Conservation (phyloP, 1,140 invertebrate genomes). For the Phthorimaea operculella region DNA sequence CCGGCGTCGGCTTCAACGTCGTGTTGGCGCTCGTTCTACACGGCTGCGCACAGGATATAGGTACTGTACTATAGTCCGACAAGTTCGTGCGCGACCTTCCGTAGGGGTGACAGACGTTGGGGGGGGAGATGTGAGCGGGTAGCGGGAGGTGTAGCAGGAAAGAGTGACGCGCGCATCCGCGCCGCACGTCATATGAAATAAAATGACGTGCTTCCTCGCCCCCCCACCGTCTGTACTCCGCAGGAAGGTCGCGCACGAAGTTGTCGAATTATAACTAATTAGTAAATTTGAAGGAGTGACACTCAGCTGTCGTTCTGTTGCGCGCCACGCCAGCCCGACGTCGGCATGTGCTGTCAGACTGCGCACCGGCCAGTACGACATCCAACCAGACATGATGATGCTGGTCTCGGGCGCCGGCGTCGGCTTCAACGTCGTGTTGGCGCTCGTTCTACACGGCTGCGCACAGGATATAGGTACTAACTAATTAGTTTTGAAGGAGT, state of each 20-base stretch:
- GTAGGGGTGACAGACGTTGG: too few species aligned
- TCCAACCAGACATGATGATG: conserved; percentile 88
- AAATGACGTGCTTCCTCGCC: too few species aligned
- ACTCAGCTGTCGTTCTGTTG: conserved; percentile 80
- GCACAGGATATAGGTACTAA: conserved; percentile 64
- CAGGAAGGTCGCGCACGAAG: too few species aligned
- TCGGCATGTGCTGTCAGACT: conserved; percentile 79
- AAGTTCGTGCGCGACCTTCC: too few species aligned
- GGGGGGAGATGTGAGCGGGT: too few species aligned
- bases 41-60: conserved; percentile 67
- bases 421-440: conserved; percentile 87
- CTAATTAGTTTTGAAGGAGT: too few species aligned
- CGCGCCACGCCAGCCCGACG: conserved; percentile 72
- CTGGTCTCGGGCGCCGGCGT: conserved; percentile 86
- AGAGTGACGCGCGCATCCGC: too few species aligned
- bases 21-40: conserved; percentile 84
- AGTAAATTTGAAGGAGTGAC: too few species aligned
- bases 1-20: conserved; percentile 87
- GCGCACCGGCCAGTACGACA: conserved; percentile 78
- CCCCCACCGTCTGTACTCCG: too few species aligned
- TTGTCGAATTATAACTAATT: too few species aligned
- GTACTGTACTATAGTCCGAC: conserved; percentile 29
- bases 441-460: conserved; percentile 76
- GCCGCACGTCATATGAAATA: too few species aligned
- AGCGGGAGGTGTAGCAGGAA: too few species aligned